Percentiles rank a stretch among this genome's conserved stretches.
These are phyloP conservation scores for Zonitis immaculata DNA, from an alignment of 2,888 invertebrate genomes.

Conservation along the genomic window DNA sequence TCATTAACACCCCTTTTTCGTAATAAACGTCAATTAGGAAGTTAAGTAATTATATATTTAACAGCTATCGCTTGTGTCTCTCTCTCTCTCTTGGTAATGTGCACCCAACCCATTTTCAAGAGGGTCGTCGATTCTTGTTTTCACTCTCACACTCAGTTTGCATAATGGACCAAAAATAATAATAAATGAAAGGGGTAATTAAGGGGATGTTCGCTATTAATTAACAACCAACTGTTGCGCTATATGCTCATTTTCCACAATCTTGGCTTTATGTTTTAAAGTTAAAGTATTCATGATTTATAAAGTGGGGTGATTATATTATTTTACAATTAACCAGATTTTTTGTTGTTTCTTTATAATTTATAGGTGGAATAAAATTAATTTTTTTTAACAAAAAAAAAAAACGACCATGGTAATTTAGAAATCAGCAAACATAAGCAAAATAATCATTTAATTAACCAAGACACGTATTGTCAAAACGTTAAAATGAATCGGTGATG, in stretches of 20 bases:
- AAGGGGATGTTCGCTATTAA: constrained; percentile 49
- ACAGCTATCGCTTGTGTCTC: constrained; percentile 24
- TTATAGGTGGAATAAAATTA: too few relatives aligned
- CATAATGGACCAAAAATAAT: constrained; percentile 51
- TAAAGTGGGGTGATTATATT: too few relatives aligned
- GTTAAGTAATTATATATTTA: constrained; percentile 49
- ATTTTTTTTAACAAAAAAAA: too few relatives aligned
- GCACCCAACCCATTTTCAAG: too few relatives aligned
- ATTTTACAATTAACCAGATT: too few relatives aligned
- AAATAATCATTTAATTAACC: constrained; percentile 29
- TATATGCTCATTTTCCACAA: too few relatives aligned
- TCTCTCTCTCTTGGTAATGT: too few relatives aligned
- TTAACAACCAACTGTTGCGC: constrained; percentile 49
- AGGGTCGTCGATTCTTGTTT: too few relatives aligned
- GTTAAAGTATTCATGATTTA: too few relatives aligned
- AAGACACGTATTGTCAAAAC: constrained; percentile 30
- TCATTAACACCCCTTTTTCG: constrained; percentile 47
- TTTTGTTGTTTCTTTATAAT: too few relatives aligned
- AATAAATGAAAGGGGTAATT: constrained; percentile 49
- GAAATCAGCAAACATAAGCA: constrained; percentile 7
- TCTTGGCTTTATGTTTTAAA: constrained; percentile 32
- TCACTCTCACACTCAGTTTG: constrained; percentile 42
- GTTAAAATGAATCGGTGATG: constrained; percentile 24
- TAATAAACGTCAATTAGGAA: constrained; percentile 49
- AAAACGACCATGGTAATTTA: constrained; percentile 8